phyloP scores from a whole-genome alignment of 2,113 vertebrate species.

The Protomyctophum bolini region DNA sequence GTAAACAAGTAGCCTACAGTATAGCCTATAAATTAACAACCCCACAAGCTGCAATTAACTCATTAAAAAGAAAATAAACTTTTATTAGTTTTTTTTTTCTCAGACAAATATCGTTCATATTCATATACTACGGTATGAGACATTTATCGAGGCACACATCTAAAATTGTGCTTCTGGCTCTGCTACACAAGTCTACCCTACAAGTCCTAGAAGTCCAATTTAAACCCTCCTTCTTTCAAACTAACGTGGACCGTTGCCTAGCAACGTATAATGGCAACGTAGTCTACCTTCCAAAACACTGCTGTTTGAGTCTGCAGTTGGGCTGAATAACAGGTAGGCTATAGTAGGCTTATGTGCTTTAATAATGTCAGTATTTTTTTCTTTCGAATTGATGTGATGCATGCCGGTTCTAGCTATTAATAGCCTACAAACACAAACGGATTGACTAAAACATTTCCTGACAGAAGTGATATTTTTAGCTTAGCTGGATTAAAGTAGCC shows the following conservation, averaged over 20 bases:
- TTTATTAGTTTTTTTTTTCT: not conserved
- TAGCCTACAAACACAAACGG: too few species aligned
- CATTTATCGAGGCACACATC: not conserved
- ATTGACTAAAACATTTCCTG: too few species aligned
- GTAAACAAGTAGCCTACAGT: not conserved
- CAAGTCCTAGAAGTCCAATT: not conserved
- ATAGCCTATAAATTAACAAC: not conserved
- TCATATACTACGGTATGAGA: not conserved
- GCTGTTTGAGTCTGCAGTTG: not conserved
- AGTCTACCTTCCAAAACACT: conserved; percentile 37
- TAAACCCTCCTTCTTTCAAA: not conserved
- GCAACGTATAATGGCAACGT: conserved; percentile 47
- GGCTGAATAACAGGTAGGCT: conserved; percentile 11
- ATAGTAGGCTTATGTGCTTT: not conserved
- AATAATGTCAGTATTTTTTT: too few species aligned
- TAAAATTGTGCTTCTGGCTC: not conserved
- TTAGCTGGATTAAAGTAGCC: too few species aligned
- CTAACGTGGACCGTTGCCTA: conserved; percentile 44
- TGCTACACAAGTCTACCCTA: not conserved
- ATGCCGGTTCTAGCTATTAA: too few species aligned
- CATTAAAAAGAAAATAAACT: too few species aligned
- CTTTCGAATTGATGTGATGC: too few species aligned
- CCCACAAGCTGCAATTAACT: not conserved
- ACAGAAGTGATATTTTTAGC: too few species aligned
- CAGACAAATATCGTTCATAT: not conserved